Conservation (phyloP, 2,113 vertebrate species). For the Triplophysa tibetana region DNA sequence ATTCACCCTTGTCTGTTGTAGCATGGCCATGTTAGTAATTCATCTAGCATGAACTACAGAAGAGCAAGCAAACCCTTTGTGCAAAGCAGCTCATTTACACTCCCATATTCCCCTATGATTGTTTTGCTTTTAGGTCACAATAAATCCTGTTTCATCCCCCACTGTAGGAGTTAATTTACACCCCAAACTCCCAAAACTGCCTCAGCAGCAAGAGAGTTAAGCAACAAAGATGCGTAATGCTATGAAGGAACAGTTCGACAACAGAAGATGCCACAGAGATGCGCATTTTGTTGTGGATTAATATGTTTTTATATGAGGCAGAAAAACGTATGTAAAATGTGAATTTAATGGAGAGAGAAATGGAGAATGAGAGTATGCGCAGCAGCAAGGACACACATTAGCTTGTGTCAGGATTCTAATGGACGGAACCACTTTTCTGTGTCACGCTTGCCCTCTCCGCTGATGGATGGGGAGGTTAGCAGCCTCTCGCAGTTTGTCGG, state of each 20-base stretch:
- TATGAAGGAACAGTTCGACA: slow-evolving; percentile 37
- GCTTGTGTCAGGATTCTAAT: slow-evolving; percentile 62
- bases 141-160: slow-evolving; percentile 63
- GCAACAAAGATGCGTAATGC: neutral
- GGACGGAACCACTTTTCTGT: slow-evolving; percentile 65
- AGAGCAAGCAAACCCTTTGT: slow-evolving; percentile 58
- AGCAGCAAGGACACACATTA: slow-evolving; percentile 54
- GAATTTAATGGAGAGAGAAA: slow-evolving; percentile 23
- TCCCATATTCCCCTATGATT: slow-evolving; percentile 64
- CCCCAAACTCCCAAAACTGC: slow-evolving; percentile 41
- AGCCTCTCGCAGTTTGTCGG: slow-evolving; percentile 47
- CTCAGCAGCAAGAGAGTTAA: slow-evolving; percentile 46
- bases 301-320: slow-evolving; percentile 31
- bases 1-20: slow-evolving; percentile 73
- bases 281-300: slow-evolving; percentile 31
- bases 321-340: slow-evolving; percentile 26
- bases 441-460: slow-evolving; percentile 61
- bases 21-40: slow-evolving; percentile 72
- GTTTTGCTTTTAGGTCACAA: slow-evolving; percentile 65
- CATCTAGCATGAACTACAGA: slow-evolving; percentile 72
- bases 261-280: slow-evolving; percentile 30
- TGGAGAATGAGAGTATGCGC: slow-evolving; percentile 34
- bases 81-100: slow-evolving; percentile 68
- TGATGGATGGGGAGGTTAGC: slow-evolving; percentile 66
- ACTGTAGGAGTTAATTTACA: slow-evolving; percentile 59